Percentiles rank a stretch among this genome's conserved stretches.
Evolutionary conservation across 35 echinoderm and acorn worm genomes (phyloP).

Genomic region (Strongylocentrotus purpuratus): DNA sequence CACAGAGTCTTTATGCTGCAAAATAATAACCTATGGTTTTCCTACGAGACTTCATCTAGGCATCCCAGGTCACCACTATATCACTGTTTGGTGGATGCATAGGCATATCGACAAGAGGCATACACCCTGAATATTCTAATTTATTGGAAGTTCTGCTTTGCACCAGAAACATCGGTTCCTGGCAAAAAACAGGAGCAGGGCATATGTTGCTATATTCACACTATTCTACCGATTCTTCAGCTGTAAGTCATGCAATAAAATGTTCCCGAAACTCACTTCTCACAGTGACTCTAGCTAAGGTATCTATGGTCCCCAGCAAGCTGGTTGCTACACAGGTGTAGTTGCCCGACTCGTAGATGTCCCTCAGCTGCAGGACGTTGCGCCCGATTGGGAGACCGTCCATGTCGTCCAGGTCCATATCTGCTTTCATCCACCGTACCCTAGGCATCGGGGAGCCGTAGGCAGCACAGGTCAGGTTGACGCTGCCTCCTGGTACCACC

Average conservation of each 20-base stretch:
- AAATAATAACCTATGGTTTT: no score
- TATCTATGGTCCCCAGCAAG: constrained; percentile 55
- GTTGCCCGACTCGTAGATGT: constrained; percentile 73
- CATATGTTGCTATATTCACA: no score
- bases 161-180: no score
- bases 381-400: constrained; percentile 67
- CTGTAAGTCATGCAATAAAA: not conserved
- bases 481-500: constrained; percentile 78
- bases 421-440: constrained; percentile 82
- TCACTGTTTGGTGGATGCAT: no score
- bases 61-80: no score
- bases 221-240: no score
- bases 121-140: no score
- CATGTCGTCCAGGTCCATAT: constrained; percentile 59
- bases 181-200: no score
- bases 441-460: constrained; percentile 85
- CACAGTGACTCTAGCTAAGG: constrained; percentile 59
- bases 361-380: constrained; percentile 67
- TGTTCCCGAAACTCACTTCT: constrained; percentile 62
- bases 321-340: constrained; percentile 90
- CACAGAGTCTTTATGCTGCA: no score
- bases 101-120: no score
- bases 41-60: no score
- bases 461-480: constrained; percentile 83
- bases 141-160: no score